Evolutionary conservation across 2,797 vertebrate species (phyloP), one percentile per base, ranked within the genome.

Genomic region (Sebastes kiyomatsui): DNA sequence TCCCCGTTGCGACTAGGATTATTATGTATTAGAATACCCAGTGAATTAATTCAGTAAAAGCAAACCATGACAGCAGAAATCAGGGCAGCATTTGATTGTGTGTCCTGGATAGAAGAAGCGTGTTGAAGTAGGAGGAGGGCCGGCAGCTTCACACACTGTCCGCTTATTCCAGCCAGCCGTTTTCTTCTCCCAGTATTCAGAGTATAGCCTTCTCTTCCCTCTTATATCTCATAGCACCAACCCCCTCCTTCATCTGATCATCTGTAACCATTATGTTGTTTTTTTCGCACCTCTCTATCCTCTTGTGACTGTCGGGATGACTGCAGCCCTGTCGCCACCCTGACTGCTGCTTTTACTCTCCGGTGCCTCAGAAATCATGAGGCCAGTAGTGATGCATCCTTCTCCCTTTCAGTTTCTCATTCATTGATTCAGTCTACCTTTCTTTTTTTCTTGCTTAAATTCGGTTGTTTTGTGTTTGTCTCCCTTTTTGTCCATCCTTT

Each of bases 161-260:
- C 67, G 13, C 75, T 93, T 92, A 85, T 85, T 83, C 88, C 94
- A 88, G 56, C 79, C 84, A 90, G 93, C 76, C 80, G 84, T 90
- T 87, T 92, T 85, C 85, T 87, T 90, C 73, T 83, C 75, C 59
- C 79, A 73, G 74, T 92, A 77, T 61, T 85, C 58, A 35, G 55
- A 87, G 61, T 79, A 32, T 54, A 77, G 65, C 58, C 73, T 67
- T 68, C 70, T 81, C 55, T 80, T 84, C 72, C 73, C 38, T 61
- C 80, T 74, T 60, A 30, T 73, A 61, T 77, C 62, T 76, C 55
- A 49, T 58, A 56, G 52, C 65, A 60, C 55, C 77, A 65, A 38
- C 56, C 58, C 32, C 35, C 32, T 30, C 8, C 58, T 27, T 9
- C 79, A 70, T 89, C 9, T 83, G 86, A 89, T 93, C 90, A 84